These are phyloP conservation scores for Condylura cristata DNA, from an alignment of 2,113 vertebrate species.

Conservation along the genomic window DNA sequence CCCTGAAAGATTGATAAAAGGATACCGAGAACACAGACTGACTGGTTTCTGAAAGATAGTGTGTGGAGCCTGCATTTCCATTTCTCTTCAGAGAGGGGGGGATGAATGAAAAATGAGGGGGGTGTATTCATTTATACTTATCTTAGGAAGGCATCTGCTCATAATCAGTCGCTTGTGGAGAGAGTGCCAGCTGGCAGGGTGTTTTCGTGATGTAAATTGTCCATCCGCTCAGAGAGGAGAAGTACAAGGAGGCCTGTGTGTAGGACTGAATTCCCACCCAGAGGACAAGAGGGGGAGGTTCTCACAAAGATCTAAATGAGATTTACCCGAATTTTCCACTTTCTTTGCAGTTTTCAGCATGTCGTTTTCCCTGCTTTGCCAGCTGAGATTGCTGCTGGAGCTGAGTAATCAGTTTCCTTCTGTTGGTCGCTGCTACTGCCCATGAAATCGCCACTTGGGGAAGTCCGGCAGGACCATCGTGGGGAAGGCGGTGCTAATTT, in stretches of 20 bases:
- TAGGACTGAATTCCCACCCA: slow-evolving; percentile 71
- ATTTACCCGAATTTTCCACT: slow-evolving; percentile 64
- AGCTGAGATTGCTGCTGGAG: neutral
- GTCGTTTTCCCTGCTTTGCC: neutral
- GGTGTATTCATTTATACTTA: slow-evolving; percentile 66
- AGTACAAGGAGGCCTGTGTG: slow-evolving; percentile 84
- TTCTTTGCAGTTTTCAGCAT: slow-evolving; percentile 56
- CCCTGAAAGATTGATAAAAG: neutral
- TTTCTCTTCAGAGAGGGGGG: neutral
- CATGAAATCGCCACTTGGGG: neutral
- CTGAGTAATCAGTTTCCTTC: neutral
- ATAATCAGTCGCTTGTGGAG: slow-evolving; percentile 82
- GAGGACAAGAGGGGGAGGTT: slow-evolving; percentile 69
- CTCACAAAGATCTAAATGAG: slow-evolving; percentile 65
- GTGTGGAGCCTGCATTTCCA: neutral
- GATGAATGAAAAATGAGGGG: slow-evolving; percentile 26
- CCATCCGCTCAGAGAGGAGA: slow-evolving; percentile 78
- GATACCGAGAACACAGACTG: neutral
- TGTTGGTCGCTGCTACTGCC: neutral
- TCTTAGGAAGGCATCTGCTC: slow-evolving; percentile 84
- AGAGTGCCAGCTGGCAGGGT: slow-evolving; percentile 76
- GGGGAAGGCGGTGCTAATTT: neutral
- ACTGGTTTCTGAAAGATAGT: neutral
- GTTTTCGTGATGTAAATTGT: slow-evolving; percentile 83
- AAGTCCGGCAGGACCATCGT: too few relatives aligned